Evolutionary conservation across 2,797 vertebrate genomes (phyloP), one percentile per base, ranked within the genome.

Genomic region (Cephalopachus bancanus): DNA sequence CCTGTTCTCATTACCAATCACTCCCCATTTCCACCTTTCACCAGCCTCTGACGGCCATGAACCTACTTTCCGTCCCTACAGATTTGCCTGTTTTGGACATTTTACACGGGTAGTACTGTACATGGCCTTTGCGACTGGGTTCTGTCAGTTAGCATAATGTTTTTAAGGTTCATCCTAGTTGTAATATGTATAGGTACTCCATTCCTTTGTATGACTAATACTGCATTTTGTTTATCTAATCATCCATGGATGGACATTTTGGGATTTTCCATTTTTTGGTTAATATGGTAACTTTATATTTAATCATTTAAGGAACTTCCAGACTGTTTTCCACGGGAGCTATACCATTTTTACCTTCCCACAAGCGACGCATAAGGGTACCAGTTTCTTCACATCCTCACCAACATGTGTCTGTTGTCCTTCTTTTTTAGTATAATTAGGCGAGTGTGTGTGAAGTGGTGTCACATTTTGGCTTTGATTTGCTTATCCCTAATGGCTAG

Each of bases 121-220:
- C 16, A 7, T 49, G 22, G 7, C 75, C 5, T 69, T 53, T 44
- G 33, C 53, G 55, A 24, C 83, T 30, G 49, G 11, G 17, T 80
- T 33, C 49, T 76, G 53, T 55, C 14, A 16, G 30, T 65, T 74
- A 30, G 30, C 28, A 14, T 49, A 60, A 11, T 89, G 26, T 81
- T 84, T 95, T 84, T 24, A 75, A 92, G 51, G 59, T 93, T 92
- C 49, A 55, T 75, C 6, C 4, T 7, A n/a, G 2, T 80, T 60
- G 7, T 37, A 74, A 17, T 78, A 15, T 20, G 10, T 74, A 37
- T 51, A 16, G 83, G 8, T 49, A 71, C 5, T 86, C 60, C n/a
- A 44, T 96, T 89, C 37, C 19, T 93, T 96, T 96, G 74, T 78
- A 72, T 75, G 24, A 55, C 5, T 71, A 51, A 49, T 59, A 72